Evolutionary conservation across 2,113 vertebrate genomes (phyloP), one percentile per base, ranked within the genome.

Genomic region (Crotophaga sulcirostris): DNA sequence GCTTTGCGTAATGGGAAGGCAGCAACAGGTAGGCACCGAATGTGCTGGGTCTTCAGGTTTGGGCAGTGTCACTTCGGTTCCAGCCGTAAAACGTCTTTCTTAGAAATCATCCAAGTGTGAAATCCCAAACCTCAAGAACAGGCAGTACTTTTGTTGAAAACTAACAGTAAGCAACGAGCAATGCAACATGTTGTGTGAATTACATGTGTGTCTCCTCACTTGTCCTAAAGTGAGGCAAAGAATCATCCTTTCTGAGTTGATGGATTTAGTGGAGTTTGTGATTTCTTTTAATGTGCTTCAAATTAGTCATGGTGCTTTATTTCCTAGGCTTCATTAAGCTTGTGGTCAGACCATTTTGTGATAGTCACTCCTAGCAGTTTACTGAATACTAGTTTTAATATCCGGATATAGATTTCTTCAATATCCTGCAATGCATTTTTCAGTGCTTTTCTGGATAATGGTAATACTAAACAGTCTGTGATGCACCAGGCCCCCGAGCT

Each of bases 401-500:
- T 98, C 96, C 94, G 88, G 94, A 84, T 95, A 64, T 89, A 81
- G 93, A 90, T 97, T 96, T 94, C 90, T 96, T 93, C 97, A 97
- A 97, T 98, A 97, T 97, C 97, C 97, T 97, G 96, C 78, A 31
- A 86, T 81, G 86, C 90, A 64, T 94, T 95, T 95, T 84, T 85
- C 6, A 16, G 87, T 73, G 81, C 76, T 91, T 77, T 86, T 77
- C 84, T 76, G 81, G 79, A 63, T 95, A 80, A 88, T 68, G 74
- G 82, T 94, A 94, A 96, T 93, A 47, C 83, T 55, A 16, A 89
- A 40, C 95, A 95, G 96, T 15, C 83, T 76, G 83, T 42, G 75
- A 86, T 69, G 90, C 75, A 69, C 40, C 64, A 91, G 78, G 87
- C 73, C 92, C 90, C 75, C 38, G 11, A 91, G 95, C 95, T 83